phyloP scores from a whole-genome alignment of 2,888 invertebrate genomes.

The Ophraella communa region DNA sequence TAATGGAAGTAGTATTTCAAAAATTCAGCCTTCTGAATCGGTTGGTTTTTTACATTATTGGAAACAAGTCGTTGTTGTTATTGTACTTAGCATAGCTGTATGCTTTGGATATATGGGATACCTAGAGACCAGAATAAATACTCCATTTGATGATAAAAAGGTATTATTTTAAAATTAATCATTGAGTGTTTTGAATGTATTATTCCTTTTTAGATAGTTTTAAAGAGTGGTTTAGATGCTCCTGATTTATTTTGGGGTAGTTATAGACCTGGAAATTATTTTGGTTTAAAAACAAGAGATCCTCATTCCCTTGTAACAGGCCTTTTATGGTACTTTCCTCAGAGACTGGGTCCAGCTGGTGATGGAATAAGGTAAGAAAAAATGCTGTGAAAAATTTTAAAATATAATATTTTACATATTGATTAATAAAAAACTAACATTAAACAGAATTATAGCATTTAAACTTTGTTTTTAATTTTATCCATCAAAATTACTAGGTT shows the following conservation, averaged over 20 bases:
- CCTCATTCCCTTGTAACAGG: constrained; percentile 90
- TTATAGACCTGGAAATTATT: constrained; percentile 86
- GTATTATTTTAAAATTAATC: constrained; percentile 57
- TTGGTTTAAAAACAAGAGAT: constrained; percentile 90
- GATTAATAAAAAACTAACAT: no score
- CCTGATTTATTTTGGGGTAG: constrained; percentile 92
- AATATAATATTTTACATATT: no score
- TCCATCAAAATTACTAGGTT: no score
- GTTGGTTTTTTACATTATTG: constrained; percentile 57
- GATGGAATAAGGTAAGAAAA: constrained; percentile 72
- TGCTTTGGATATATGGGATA: constrained; percentile 83
- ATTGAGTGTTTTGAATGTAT: neutral
- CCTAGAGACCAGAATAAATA: constrained; percentile 86
- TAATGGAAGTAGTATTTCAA: constrained; percentile 55
- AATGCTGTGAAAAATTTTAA: neutral
- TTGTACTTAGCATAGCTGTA: constrained; percentile 73
- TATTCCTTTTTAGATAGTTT: constrained; percentile 67
- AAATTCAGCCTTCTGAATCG: constrained; percentile 42
- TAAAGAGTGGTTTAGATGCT: constrained; percentile 71
- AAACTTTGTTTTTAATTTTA: neutral
- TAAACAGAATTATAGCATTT: no score
- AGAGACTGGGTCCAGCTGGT: constrained; percentile 69
- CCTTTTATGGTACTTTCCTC: constrained; percentile 94
- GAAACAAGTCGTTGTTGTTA: constrained; percentile 68
- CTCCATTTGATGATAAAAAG: constrained; percentile 80